Percentiles rank a stretch among this genome's conserved stretches.
These are phyloP conservation scores for Sebastes aleutianus DNA, from an alignment of 2,797 vertebrate species.

Conservation along the genomic window DNA sequence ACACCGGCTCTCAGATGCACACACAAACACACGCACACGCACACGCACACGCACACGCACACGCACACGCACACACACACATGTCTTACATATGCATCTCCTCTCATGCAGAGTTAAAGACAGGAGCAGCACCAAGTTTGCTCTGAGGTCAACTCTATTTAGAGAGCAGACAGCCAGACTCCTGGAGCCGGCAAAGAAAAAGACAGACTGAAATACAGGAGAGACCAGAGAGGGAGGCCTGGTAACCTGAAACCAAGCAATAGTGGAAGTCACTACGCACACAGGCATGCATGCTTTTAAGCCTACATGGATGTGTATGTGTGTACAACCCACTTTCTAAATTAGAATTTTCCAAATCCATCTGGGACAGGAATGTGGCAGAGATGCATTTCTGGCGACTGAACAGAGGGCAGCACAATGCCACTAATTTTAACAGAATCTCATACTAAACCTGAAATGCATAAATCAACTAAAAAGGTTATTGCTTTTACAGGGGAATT, in stretches of 20 bases:
- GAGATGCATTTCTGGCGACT: slow-evolving; percentile 36
- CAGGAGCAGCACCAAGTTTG: slow-evolving; percentile 65
- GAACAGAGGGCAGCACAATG: slow-evolving; percentile 39
- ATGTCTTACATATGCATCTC: slow-evolving; percentile 11
- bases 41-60: background rate
- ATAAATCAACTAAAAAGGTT: background rate
- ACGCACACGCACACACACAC: background rate
- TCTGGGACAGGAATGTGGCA: slow-evolving; percentile 64
- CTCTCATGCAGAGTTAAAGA: slow-evolving; percentile 54
- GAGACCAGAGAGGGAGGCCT: slow-evolving; percentile 56
- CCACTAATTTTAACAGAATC: slow-evolving; percentile 2
- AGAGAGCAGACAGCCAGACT: slow-evolving; percentile 81
- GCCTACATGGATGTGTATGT: background rate
- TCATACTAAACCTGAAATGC: background rate
- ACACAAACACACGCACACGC: background rate
- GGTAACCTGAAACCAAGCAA: slow-evolving; percentile 71
- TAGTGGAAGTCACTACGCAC: slow-evolving; percentile 66
- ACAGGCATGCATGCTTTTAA: slow-evolving; percentile 50
- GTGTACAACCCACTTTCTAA: slow-evolving; percentile 60
- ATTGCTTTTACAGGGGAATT: background rate
- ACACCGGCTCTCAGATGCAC: background rate
- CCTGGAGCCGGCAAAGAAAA: slow-evolving; percentile 69
- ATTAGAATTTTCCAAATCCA: slow-evolving; percentile 71
- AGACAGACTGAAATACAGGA: slow-evolving; percentile 59
- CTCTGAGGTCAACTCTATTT: slow-evolving; percentile 85